Evolutionary conservation across 2,113 vertebrate genomes (phyloP), one percentile per base, ranked within the genome.

Genomic region (Rostratula benghalensis): DNA sequence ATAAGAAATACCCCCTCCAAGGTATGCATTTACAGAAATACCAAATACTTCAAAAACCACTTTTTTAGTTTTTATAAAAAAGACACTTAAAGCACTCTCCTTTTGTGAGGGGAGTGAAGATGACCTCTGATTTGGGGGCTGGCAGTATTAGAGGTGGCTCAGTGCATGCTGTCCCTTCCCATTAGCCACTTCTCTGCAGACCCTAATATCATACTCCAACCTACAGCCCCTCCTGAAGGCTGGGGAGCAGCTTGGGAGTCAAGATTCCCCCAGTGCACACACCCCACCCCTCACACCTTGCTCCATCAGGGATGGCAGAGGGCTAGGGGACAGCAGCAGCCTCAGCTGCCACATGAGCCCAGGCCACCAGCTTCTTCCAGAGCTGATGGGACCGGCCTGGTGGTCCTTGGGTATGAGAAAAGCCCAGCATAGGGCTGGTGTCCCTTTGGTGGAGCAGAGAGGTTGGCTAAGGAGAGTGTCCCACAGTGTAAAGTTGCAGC

Each of bases 181-280:
- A 0, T 23, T 0, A 53, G 16, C 19, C 37, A 31, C 35, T 19
- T 59, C 80, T 37, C 61, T 1, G 1, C 64, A 63, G 53, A 28
- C 21, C 17, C 64, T 64, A 30, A 33, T 28, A 23, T 23, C 30
- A 60, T 70, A 56, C 20, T 87, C 28, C 69, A 60, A n/a, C 14
- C 30, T 15, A 4, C 45, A 78, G 60, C 46, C 25, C 65, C 51
- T 84, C 37, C 79, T 30, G 43, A 28, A 67, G 75, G n/a, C 31
- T 61, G 59, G 57, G 54, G 57, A 53, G 84, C 54, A 61, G 16
- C 43, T 21, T 22, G 27, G 9, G 16, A 43, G 53, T 27, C 5
- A 1, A 59, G 50, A 9, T 35, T 3, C 7, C 24, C 17, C 2
- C 1, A 7, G 22, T 11, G 16, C 39, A 51, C 1, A 3, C 13